Evolutionary conservation across 2,113 vertebrate genomes (phyloP), one percentile per base, ranked within the genome.

Genomic region (Upupa epops): DNA sequence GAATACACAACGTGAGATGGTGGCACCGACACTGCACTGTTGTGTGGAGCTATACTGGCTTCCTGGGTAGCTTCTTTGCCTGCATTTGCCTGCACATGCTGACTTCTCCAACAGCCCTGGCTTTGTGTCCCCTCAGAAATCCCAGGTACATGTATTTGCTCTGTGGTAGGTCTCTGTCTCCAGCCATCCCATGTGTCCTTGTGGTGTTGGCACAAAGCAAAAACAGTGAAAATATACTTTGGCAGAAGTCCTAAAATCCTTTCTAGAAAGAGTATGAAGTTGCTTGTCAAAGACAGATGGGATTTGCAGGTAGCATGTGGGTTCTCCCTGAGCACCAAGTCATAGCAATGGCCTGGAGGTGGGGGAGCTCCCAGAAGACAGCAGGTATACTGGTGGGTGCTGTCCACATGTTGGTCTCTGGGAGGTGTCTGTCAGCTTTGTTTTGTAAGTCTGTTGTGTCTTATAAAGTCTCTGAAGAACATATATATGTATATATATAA

Each of bases 211-310:
- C 16, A 18, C 0, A 1, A 75, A 89, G 54, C 83, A 86, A 49
- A 31, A 81, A 32, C 76, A 68, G 52, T 31, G 65, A 34, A 64
- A 90, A 65, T 9, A 15, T 66, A 24, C 52, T 80, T 81, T 92
- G 91, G 91, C 91, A 36, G n/a, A 60, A 31, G 34, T 93, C 83
- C 83, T 84, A 20, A 78, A 96, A 68, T 52, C 61, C 46, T 93
- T 93, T 92, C 89, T 94, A 75, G 94, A 94, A 90, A 89, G 83
- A 93, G 75, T 42, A 19, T 78, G 89, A 49, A 82, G 49, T 56
- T 2, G 3, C 65, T 78, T 60, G 40, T 78, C n/a, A 32, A 4
- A 59, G 89, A 48, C 86, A 83, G 91, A 66, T 78, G 80, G 83
- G 80, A 28, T 81, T 68, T 72, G 70, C 71, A 94, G 76, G 80